Evolutionary conservation across 2,113 vertebrate species (phyloP), one percentile per base, ranked within the genome.

Genomic region (Alectura lathami): DNA sequence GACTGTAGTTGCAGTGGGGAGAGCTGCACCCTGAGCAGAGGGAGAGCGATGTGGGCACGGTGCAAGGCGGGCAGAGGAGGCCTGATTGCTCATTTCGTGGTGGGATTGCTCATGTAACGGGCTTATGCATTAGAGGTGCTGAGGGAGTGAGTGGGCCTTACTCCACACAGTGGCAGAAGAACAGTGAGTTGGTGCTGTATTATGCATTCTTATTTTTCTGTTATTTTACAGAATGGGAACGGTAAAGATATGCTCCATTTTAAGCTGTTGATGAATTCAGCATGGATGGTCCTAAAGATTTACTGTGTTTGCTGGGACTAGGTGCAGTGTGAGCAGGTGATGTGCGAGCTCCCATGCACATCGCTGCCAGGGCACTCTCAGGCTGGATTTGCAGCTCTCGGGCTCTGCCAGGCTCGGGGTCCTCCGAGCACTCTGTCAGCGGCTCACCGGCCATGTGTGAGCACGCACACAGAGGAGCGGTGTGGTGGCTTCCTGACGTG

Each of bases 201-300:
- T 21, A 17, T 23, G 73, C 57, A 63, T 60, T 66, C 42, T 24
- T 8, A 32, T 84, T 89, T 88, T 75, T 48, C 30, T 86, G 89
- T 91, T 83, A 48, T 60, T 59, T 13, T 45, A 63, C 64, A 4
- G 70, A 81, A 89, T 36, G 57, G 86, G 67, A 89, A 82, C 78
- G 50, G 64, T 60, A 88, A 68, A 94, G 48, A 70, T 81, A 60
- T 2, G 4, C 45, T 36, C 43, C 88, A 48, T 83, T 93, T 60
- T 76, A 85, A 68, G 53, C 82, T 93, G 43, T 62, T 81, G 84
- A 40, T 86, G 92, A 95, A 86, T 93, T 77, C 96, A 86, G 83
- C 51, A 47, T 54, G 77, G 64, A 8, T 43, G 67, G 92, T 79
- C 23, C 27, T 62, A 77, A 73, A 97, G 81, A 75, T 75, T 77